phyloP scores from a whole-genome alignment of 2,888 invertebrate genomes.

The Amiota mariae region DNA sequence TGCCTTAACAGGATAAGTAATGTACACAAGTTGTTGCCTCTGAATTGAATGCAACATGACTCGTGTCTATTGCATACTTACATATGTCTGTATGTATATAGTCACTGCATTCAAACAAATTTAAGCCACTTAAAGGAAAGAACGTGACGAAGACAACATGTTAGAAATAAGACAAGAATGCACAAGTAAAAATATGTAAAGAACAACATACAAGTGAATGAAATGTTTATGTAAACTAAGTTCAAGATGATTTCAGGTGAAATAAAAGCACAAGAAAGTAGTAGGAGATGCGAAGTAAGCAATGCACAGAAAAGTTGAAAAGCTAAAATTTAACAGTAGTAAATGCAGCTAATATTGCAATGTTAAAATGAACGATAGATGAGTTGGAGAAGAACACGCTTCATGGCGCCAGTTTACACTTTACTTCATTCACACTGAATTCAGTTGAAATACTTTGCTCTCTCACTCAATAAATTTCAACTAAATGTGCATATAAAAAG shows the following conservation, averaged over 20 bases:
- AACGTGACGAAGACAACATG: constrained; percentile 56
- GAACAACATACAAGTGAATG: not conserved
- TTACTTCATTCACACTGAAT: too few relatives aligned
- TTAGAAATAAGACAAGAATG: not conserved
- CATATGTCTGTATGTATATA: not conserved
- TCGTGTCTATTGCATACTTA: not conserved
- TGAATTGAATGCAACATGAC: not conserved
- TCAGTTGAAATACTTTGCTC: too few relatives aligned
- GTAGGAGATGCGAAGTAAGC: too few relatives aligned
- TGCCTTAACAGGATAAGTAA: constrained; percentile 62
- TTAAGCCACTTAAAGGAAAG: constrained; percentile 60
- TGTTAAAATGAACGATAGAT: constrained; percentile 6
- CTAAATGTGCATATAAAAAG: constrained; percentile 5
- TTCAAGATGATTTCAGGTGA: not conserved
- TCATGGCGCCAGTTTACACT: too few relatives aligned
- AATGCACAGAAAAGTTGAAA: too few relatives aligned
- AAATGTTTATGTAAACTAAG: constrained; percentile 49
- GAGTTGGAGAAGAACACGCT: too few relatives aligned
- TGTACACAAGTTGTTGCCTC: constrained; percentile 53
- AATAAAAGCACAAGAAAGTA: too few relatives aligned
- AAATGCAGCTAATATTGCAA: constrained; percentile 28
- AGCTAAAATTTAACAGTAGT: too few relatives aligned
- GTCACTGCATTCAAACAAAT: constrained; percentile 52
- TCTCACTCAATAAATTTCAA: constrained; percentile 9
- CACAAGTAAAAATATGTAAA: not conserved